Percentiles rank a stretch among this genome's conserved stretches.
phyloP scores from a whole-genome alignment of 2,888 invertebrate genomes.

The Zonitis immaculata region DNA sequence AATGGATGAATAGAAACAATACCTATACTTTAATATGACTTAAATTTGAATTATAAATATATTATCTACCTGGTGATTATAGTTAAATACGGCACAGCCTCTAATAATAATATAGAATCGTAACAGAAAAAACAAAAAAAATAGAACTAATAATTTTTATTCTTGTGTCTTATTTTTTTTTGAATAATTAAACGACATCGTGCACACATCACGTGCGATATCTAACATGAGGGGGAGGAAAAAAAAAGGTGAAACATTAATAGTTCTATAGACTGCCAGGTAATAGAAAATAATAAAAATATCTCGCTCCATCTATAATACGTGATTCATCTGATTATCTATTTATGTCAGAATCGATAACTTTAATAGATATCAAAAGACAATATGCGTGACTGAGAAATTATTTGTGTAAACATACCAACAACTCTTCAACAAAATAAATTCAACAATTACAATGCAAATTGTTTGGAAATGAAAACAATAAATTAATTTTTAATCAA shows the following conservation, averaged over 20 bases:
- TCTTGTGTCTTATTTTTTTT: conserved; percentile 1
- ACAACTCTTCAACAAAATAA: no score
- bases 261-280: conserved; percentile 4
- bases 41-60: conserved; percentile 2
- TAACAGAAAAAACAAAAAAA: no score
- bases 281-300: conserved; percentile 1
- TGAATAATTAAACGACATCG: conserved; percentile 8
- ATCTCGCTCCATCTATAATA: no score
- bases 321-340: conserved; percentile 20
- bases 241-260: conserved; percentile 11
- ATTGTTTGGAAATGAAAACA: background rate
- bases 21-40: background rate
- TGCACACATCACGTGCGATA: conserved; percentile 8
- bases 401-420: no score
- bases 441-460: conserved; percentile 1
- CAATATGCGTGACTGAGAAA: conserved; percentile 13
- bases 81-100: background rate
- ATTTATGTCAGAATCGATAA: conserved; percentile 21
- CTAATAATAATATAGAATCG: conserved; percentile 1
- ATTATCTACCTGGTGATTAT: background rate
- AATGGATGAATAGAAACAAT: background rate
- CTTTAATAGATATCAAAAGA: conserved; percentile 14
- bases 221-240: no score
- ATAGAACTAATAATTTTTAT: conserved; percentile 3
- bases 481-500: conserved; percentile 1